Conservation (phyloP, 2,113 vertebrate species). For the Forbesichthys agassizii region DNA sequence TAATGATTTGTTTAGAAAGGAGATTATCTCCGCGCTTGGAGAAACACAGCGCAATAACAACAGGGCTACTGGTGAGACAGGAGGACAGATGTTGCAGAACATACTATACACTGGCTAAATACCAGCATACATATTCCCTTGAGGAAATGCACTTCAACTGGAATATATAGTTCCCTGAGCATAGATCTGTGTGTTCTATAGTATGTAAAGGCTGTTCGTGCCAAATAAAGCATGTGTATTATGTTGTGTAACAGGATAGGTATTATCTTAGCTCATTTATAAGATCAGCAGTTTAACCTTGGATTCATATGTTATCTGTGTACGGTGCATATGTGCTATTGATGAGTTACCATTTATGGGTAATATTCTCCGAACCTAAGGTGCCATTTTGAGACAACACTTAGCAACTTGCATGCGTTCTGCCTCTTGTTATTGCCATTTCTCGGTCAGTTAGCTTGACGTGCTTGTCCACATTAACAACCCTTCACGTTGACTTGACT, state of each 20-base stretch:
- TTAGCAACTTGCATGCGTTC: no score
- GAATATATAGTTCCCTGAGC: slow-evolving; percentile 16
- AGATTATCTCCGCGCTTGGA: slow-evolving; percentile 34
- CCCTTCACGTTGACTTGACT: no score
- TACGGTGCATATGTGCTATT: neutral
- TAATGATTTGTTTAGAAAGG: slow-evolving; percentile 53
- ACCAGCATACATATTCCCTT: slow-evolving; percentile 32
- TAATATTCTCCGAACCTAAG: no score
- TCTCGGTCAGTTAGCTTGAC: no score
- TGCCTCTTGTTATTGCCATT: no score
- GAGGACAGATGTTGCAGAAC: slow-evolving; percentile 36
- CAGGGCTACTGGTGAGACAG: slow-evolving; percentile 35
- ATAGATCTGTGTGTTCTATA: no score
- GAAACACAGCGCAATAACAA: slow-evolving; percentile 21
- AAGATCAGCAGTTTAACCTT: neutral
- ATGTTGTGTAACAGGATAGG: no score
- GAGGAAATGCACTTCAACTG: slow-evolving; percentile 12
- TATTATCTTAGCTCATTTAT: neutral
- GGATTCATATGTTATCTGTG: neutral
- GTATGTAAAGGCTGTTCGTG: no score
- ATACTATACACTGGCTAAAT: slow-evolving; percentile 46
- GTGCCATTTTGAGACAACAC: no score
- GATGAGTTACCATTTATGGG: neutral
- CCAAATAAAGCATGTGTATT: no score
- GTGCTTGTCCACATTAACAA: no score